Evolutionary conservation across 1,140 invertebrate genomes (phyloP).

Genomic region (Saxidomus purpurata): DNA sequence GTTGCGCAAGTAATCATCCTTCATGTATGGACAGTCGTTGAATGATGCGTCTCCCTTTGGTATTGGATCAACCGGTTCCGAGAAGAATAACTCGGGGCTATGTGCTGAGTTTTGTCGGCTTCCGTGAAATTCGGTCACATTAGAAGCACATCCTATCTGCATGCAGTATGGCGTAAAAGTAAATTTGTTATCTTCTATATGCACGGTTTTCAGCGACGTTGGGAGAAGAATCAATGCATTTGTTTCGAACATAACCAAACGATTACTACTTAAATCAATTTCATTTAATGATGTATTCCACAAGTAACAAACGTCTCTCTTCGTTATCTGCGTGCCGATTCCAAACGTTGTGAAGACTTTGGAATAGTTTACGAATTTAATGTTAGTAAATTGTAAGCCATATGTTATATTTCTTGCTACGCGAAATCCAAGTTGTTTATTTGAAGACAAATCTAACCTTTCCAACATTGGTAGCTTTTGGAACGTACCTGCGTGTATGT

Average conservation of each 20-base stretch:
- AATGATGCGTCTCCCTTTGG: background rate
- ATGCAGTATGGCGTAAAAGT: slow-evolving; percentile 25
- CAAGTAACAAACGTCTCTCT: slow-evolving; percentile 38
- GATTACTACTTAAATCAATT: background rate
- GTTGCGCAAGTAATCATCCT: background rate
- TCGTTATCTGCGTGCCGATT: background rate
- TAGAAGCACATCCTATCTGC: background rate
- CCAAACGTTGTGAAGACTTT: slow-evolving; percentile 27
- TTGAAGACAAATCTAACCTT: slow-evolving; percentile 54
- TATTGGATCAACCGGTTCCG: background rate
- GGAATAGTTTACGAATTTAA: slow-evolving; percentile 36
- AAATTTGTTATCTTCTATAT: slow-evolving; percentile 48
- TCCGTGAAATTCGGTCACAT: background rate
- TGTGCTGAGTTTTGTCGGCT: background rate
- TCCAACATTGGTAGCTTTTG: background rate
- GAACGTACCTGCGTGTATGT: slow-evolving; percentile 43
- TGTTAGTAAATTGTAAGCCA: slow-evolving; percentile 47
- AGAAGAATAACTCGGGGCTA: background rate
- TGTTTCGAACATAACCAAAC: background rate
- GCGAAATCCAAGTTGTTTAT: slow-evolving; percentile 51
- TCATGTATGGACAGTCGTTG: slow-evolving; percentile 21
- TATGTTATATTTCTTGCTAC: slow-evolving; percentile 38
- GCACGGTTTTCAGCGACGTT: background rate
- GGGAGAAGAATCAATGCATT: slow-evolving; percentile 59
- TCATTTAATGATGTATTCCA: slow-evolving; percentile 54